Percentiles rank a stretch among this genome's conserved stretches.
These are phyloP conservation scores for Cossypha dichroa DNA, from an alignment of 2,797 vertebrate species.

Conservation along the genomic window DNA sequence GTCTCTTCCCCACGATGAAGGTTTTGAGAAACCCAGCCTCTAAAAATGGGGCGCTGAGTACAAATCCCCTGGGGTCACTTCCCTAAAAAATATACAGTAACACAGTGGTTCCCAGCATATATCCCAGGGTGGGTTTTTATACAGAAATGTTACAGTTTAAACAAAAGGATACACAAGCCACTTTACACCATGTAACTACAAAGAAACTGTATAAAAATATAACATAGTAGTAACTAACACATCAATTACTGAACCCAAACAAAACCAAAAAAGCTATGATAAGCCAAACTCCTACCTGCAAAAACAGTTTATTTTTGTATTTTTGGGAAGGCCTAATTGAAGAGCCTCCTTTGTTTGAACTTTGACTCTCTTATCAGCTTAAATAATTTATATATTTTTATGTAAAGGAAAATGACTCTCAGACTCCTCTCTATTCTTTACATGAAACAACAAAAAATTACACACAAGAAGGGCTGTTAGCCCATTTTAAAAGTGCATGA, in stretches of 20 bases:
- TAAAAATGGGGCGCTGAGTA: neutral
- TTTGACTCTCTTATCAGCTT: neutral
- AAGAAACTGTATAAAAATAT: neutral
- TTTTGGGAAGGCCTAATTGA: neutral
- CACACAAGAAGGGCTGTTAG: neutral
- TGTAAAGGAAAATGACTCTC: neutral
- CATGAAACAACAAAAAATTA: neutral
- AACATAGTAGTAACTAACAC: neutral
- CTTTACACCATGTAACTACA: neutral
- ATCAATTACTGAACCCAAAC: neutral
- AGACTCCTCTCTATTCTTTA: neutral
- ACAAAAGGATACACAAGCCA: neutral
- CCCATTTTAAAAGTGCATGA: neutral
- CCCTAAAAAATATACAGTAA: neutral
- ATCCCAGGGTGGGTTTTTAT: neutral
- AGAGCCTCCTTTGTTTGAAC: neutral
- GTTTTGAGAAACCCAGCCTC: neutral
- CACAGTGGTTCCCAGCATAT: neutral
- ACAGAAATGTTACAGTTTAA: neutral
- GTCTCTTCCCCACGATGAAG: neutral
- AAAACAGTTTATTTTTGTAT: neutral
- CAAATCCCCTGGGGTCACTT: neutral
- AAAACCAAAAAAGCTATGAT: rapidly evolving
- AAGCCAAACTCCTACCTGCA: neutral
- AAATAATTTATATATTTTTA: neutral